Evolutionary conservation across 35 echinoderm and acorn worm genomes (phyloP).

Genomic region (Hemicentrotus pulcherrimus): DNA sequence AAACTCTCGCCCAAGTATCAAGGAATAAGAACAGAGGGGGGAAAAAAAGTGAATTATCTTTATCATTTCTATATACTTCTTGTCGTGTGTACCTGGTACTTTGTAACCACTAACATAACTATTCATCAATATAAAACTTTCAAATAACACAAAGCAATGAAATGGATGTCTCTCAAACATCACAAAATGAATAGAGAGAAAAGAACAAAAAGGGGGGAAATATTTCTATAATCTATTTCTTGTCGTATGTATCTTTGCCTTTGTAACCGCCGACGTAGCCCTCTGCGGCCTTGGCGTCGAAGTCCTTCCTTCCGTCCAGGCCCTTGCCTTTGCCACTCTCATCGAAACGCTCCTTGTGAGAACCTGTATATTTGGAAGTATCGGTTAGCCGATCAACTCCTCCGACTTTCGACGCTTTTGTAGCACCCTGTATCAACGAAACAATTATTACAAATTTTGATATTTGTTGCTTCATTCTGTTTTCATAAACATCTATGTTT

Average conservation of each 20-base stretch:
- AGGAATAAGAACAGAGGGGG: too few relatives aligned
- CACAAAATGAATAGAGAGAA: too few relatives aligned
- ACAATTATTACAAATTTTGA: background rate
- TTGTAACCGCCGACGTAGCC: constrained; percentile 85
- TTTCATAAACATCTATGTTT: too few relatives aligned
- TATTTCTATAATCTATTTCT: constrained; percentile 34
- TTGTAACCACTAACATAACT: too few relatives aligned
- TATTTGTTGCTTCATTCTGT: too few relatives aligned
- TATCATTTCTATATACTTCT: too few relatives aligned
- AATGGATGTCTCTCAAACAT: too few relatives aligned
- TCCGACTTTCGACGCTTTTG: constrained; percentile 35
- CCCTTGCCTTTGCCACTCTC: constrained; percentile 82
- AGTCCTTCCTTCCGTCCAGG: constrained; percentile 72
- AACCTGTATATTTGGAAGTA: constrained; percentile 86
- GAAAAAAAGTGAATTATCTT: too few relatives aligned
- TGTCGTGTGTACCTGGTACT: too few relatives aligned
- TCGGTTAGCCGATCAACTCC: constrained; percentile 75
- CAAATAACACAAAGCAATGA: too few relatives aligned
- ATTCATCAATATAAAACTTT: too few relatives aligned
- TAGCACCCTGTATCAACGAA: constrained; percentile 15
- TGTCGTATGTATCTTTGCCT: constrained; percentile 71
- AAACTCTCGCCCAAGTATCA: too few relatives aligned
- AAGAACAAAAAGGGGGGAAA: background rate
- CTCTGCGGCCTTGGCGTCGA: constrained; percentile 30
- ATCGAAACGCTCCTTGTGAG: constrained; percentile 87